These are phyloP conservation scores for Alviniconcha marisindica DNA, from an alignment of 1,140 invertebrate genomes.

Conservation along the genomic window DNA sequence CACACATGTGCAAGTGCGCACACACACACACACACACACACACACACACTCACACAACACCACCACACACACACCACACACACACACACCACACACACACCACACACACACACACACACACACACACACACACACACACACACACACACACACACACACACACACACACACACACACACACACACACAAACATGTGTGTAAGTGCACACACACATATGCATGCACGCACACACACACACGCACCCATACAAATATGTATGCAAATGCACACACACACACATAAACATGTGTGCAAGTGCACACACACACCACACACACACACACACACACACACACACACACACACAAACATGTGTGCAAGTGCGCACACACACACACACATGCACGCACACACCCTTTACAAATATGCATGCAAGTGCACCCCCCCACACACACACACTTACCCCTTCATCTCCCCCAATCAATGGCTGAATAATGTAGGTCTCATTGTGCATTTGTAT, in stretches of 20 bases:
- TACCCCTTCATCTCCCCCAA: slow-evolving; percentile 88
- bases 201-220: neutral
- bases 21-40: neutral
- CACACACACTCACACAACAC: neutral
- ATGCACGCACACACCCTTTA: neutral
- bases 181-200: neutral
- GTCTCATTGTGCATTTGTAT: slow-evolving; percentile 98
- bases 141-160: no score
- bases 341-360: neutral
- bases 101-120: no score
- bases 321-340: neutral
- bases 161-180: no score
- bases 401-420: neutral
- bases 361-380: neutral
- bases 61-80: neutral
- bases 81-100: no score
- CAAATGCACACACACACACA: neutral
- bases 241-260: no score
- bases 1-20: no score
- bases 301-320: neutral
- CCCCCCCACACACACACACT: neutral
- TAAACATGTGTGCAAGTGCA: neutral
- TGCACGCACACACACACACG: neutral
- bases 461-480: slow-evolving; percentile 97
- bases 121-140: no score